Evolutionary conservation across 2,888 invertebrate genomes (phyloP), one percentile per base, ranked within the genome.

Genomic region (Hirtodrosophila cameraria): DNA sequence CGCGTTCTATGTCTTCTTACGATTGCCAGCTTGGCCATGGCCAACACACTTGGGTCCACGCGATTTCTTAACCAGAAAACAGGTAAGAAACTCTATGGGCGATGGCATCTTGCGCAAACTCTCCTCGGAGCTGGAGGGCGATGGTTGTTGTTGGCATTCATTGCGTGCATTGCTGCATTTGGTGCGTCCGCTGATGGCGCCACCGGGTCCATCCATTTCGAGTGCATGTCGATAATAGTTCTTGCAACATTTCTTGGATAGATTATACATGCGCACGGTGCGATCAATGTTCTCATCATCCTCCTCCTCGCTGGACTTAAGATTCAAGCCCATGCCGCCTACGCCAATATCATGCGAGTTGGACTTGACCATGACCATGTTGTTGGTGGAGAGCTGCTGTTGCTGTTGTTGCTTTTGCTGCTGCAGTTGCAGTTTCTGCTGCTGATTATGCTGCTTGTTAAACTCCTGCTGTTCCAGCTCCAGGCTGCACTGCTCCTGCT

Each of bases 211-310:
- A 0, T 80, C 86, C 50, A 83, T 80, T 31, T 78, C 81, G 30
- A 75, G 12, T n/a, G 75, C 80, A 27, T 88, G 88, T 0, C 87
- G 82, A 50, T 90, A 88, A 54, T 90, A 89, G 46, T 90, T 89
- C 73, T 90, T 90, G 72, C 89, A 88, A 61, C 90, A 90, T 42
- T 90, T 90, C 68, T 89, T 90, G 13, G 90, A 88, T 12, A 90
- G 58, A 58, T 90, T 90, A 55, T 89, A 90, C 88, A 90, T 86
- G 61, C 89, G 87, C 52, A 90, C 88, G 2, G 89, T 88, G 35
- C 87, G 89, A 52, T 90, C 90, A 41, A 90, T 82, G 65, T 85
- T 88, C 52, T 90, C 89, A 23, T 83, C 88, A 6, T 88, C 89
- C 35, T 88, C 84, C 39, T 77, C 81, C 35, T 75, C 83, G 33